Conservation (phyloP, 2,113 vertebrate genomes). For the Hymenochirus boettgeri region DNA sequence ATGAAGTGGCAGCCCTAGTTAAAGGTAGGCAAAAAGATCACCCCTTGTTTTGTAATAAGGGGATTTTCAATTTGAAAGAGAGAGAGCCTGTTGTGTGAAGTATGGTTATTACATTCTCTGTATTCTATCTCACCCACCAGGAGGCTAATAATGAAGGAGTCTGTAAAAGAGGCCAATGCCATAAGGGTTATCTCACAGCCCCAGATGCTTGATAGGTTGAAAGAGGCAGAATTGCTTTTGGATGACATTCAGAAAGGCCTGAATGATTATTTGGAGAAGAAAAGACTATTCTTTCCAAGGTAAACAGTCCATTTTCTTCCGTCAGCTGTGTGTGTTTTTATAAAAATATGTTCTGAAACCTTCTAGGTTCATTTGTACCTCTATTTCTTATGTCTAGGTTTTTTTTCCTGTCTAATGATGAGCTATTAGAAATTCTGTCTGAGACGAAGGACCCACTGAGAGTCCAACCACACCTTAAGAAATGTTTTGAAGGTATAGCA, state of each 20-base stretch:
- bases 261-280: slow-evolving; percentile 63
- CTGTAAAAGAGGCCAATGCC: slow-evolving; percentile 64
- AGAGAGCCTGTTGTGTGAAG: slow-evolving; percentile 72
- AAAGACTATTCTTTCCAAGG: slow-evolving; percentile 69
- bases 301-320: slow-evolving; percentile 66
- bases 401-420: slow-evolving; percentile 43
- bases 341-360: slow-evolving; percentile 54
- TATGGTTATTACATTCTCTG: slow-evolving; percentile 74
- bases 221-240: slow-evolving; percentile 64
- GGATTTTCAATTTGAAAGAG: slow-evolving; percentile 78
- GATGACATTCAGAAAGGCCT: slow-evolving; percentile 72
- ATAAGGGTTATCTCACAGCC: slow-evolving; percentile 68
- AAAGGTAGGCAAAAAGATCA: slow-evolving; percentile 71
- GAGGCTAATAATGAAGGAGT: slow-evolving; percentile 75
- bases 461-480: slow-evolving; percentile 55
- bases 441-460: slow-evolving; percentile 61
- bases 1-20: slow-evolving; percentile 73
- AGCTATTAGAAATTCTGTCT: slow-evolving; percentile 51
- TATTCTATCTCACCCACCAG: slow-evolving; percentile 77
- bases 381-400: slow-evolving; percentile 45
- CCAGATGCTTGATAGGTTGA: slow-evolving; percentile 74
- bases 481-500: slow-evolving; percentile 67
- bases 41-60: slow-evolving; percentile 79
- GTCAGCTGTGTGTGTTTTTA: slow-evolving; percentile 45
- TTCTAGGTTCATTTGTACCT: slow-evolving; percentile 49